Conservation (phyloP, 2,797 vertebrate species). For the Holocentrus rufus region DNA sequence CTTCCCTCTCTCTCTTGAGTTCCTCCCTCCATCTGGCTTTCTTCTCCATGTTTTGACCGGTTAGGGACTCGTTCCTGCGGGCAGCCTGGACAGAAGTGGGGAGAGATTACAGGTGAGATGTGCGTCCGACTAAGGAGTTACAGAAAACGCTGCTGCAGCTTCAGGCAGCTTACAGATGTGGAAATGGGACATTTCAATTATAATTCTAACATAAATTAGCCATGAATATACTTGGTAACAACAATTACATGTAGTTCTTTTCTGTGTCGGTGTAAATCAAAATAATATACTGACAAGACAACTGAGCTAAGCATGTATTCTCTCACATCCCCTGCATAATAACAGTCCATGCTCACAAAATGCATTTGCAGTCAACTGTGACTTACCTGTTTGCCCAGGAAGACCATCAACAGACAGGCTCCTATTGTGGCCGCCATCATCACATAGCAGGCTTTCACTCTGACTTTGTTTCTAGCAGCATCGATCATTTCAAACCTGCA, state of each 20-base stretch:
- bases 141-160: too few species aligned
- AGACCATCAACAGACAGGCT: constrained; percentile 83
- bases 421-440: constrained; percentile 87
- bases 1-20: constrained; percentile 49
- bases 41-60: constrained; percentile 84
- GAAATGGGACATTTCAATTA: too few species aligned
- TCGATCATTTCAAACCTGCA: constrained; percentile 88
- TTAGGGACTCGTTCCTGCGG: constrained; percentile 82
- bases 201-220: too few species aligned
- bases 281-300: too few species aligned
- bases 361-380: background rate
- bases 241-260: too few species aligned
- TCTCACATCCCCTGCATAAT: background rate
- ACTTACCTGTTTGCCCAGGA: constrained; percentile 89
- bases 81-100: constrained; percentile 77
- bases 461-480: constrained; percentile 85
- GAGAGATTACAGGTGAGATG: background rate
- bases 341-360: background rate
- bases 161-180: too few species aligned
- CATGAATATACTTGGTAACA: too few species aligned
- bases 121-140: background rate
- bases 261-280: too few species aligned
- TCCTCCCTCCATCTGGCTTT: constrained; percentile 87
- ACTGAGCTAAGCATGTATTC: too few species aligned
- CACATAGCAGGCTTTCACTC: constrained; percentile 86